Evolutionary conservation across 1,140 invertebrate genomes (phyloP), one percentile per base, ranked within the genome.

Genomic region (Trichomalopsis sarcophagae): DNA sequence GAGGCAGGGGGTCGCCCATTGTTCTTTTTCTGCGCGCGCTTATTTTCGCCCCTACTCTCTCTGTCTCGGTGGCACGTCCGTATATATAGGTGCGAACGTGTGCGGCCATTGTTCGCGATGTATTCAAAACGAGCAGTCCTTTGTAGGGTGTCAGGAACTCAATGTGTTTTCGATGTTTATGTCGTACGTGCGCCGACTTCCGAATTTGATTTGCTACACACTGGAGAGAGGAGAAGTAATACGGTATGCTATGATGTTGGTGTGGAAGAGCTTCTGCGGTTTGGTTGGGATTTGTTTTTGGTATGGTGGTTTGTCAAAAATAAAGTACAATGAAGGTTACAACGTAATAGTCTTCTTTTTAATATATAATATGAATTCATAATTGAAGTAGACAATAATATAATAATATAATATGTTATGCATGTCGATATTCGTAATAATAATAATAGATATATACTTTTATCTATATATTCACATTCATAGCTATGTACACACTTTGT

Each of bases 401-500:
- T 91, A 92, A 92, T 92, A 89, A 88, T 89, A 87, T 87, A 84
- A 84, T 87, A 87, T 85, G 73, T 87, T 66, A 85, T 85, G 74
- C 33, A 85, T 87, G 71, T 83, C 81, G 84, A 85, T 83, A 85
- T 40, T 85, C 81, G 62, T 87, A 89, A 88, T 87, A 90, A 92
- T 92, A 92, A 88, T 87, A 90, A 92, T 92, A 92, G 90, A 91
- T 92, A 91, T 91, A 90, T 90, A 62, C 6, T 62, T 92, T 91
- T 90, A 91, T 93, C 91, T 92, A 92, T 92, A 92, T 93, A 92
- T 93, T 92, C 92, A 93, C 92, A 93, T 93, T 93, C 87, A 93
- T 89, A 91, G 89, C 88, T 93, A 93, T 93, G 86, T 93, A 93
- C 92, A 93, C 80, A 88, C 87, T 84, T 87, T 27, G 1, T 27